Evolutionary conservation across 2,888 invertebrate species (phyloP), one percentile per base, ranked within the genome.

Genomic region (Himalopsyche tibetana): DNA sequence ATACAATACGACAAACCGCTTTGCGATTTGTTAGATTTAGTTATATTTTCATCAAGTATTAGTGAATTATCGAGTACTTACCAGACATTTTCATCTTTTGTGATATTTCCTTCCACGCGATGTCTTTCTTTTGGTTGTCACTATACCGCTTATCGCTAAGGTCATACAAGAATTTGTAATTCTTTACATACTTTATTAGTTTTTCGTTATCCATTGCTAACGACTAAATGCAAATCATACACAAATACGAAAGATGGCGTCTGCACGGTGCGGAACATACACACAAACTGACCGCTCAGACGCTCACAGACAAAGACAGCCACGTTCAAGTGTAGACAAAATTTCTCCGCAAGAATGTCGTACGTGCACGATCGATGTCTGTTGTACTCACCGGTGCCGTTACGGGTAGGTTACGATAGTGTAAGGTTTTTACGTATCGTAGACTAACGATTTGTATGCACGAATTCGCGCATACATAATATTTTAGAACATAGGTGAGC

Each of bases 81-180:
- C 84, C 79, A 79, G 5, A 45, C 11, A 79, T 42, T 8, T 85
- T 80, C 17, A 84, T 79, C 82, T 85, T 82, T 17, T 74, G 81
- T 82, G 79, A 40, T 55, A 85, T 87, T 84, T 82, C 82, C 15
- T 81, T 85, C 87, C 88, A 88, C 45, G 82, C 82, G 63, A 38
- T 28, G 80, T 87, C 86, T 56, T 86, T 87, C 56, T 80, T 56
- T 55, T 80, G 80, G 55, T 56, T 79, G 55, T 87, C 84, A 84
- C 86, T 84, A 55, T 87, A 86, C 4, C 79, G 63, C 0, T 80
- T 51, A 82, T 84, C 63, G 63, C 55, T 82, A 17, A 84, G 55
- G 69, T 88, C 88, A 82, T 84, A 85, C n/a, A 87, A 51, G 55
- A 83, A 82, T 80, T 80, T 82, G 84, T 87, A 79, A 79, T 69